Evolutionary conservation across 2,888 invertebrate species (phyloP).

Genomic region (Podotricha telesiphe): DNA sequence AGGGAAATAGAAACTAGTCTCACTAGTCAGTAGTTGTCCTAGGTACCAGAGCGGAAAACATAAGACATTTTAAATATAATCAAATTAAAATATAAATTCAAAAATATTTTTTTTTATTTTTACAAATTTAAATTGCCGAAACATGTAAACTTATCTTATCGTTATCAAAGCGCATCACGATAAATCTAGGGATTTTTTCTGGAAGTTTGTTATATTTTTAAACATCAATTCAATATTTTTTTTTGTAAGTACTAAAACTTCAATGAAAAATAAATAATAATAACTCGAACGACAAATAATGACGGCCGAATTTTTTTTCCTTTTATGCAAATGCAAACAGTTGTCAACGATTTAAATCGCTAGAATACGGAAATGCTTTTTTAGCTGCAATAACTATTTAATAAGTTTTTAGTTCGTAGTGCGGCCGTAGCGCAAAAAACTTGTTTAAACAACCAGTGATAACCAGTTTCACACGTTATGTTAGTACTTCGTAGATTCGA

Average conservation of each 20-base stretch:
- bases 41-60: no score
- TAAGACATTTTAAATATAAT: no score
- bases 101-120: no score
- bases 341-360: conserved; percentile 39
- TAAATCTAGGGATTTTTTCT: not conserved
- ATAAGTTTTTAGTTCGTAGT: conserved; percentile 8
- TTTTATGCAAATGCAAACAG: conserved; percentile 33
- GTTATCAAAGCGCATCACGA: conserved; percentile 10
- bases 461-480: not conserved
- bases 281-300: conserved; percentile 16
- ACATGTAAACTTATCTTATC: no score
- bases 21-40: no score
- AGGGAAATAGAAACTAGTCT: no score
- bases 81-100: no score
- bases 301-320: conserved; percentile 32
- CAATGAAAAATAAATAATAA: conserved; percentile 22
- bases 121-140: no score
- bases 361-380: conserved; percentile 45
- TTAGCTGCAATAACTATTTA: conserved; percentile 32
- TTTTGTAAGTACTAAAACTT: conserved; percentile 8
- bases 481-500: not conserved
- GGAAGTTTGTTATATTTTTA: not conserved
- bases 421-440: not conserved
- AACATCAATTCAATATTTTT: conserved; percentile 3
- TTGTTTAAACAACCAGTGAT: not conserved